Evolutionary conservation across 2,113 vertebrate genomes (phyloP).

Genomic region (Paraplagusia blochii): DNA sequence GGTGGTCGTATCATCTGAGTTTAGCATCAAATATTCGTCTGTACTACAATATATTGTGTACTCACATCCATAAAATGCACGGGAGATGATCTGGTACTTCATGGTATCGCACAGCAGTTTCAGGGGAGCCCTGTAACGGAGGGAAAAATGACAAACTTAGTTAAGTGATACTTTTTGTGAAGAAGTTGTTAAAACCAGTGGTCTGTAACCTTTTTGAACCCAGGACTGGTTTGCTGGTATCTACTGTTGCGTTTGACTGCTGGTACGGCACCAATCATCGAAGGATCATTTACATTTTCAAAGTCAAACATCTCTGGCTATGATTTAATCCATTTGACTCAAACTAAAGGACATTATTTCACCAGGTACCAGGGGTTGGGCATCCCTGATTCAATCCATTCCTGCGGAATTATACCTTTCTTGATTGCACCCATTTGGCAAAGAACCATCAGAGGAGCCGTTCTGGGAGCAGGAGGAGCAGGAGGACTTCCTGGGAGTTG

Average conservation of each 20-base stretch:
- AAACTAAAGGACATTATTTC: too few species aligned
- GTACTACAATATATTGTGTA: slow-evolving; percentile 22
- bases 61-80: slow-evolving; percentile 98
- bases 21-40: too few species aligned
- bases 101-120: slow-evolving; percentile 98
- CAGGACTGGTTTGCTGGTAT: too few species aligned
- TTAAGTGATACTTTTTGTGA: slow-evolving; percentile 7
- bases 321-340: too few species aligned
- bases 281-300: too few species aligned
- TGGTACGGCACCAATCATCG: too few species aligned
- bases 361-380: too few species aligned
- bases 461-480: slow-evolving; percentile 93
- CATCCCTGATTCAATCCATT: neutral
- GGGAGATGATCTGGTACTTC: slow-evolving; percentile 98
- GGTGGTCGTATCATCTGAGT: too few species aligned
- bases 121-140: slow-evolving; percentile 82
- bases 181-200: neutral
- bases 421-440: slow-evolving; percentile 88
- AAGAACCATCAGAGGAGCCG: slow-evolving; percentile 82
- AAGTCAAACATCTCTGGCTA: too few species aligned
- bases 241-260: too few species aligned
- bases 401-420: slow-evolving; percentile 77
- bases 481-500: slow-evolving; percentile 87
- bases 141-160: slow-evolving; percentile 22
- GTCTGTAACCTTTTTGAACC: too few species aligned